Conservation (phyloP, 2,797 vertebrate species). For the Alectoris magna region DNA sequence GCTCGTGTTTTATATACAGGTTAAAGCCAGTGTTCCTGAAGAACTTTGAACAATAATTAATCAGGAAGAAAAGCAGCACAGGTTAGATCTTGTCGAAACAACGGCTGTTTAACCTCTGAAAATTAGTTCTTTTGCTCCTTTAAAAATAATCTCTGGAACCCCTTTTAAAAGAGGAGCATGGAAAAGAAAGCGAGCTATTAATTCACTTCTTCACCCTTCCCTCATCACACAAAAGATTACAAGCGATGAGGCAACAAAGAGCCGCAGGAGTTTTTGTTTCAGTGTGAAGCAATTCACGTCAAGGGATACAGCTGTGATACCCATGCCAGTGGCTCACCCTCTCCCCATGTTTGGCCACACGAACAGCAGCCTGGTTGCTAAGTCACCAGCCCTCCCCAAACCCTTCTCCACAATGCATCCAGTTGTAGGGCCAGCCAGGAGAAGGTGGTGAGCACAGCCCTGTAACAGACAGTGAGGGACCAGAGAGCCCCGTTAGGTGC, state of each 20-base stretch:
- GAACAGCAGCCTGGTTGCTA: neutral
- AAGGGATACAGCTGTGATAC: neutral
- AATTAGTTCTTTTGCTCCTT: neutral
- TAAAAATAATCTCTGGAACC: neutral
- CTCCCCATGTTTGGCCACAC: fast-evolving
- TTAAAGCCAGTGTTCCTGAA: neutral
- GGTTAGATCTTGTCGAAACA: neutral
- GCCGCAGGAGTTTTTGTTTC: neutral
- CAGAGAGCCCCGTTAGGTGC: neutral
- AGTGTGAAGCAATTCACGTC: neutral
- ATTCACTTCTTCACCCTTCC: neutral
- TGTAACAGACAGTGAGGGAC: neutral
- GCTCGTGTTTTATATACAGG: neutral
- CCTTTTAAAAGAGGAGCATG: neutral
- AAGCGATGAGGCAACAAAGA: neutral
- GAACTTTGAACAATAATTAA: neutral
- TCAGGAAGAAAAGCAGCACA: neutral
- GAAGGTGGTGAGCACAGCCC: neutral
- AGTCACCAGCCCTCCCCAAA: neutral
- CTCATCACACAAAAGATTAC: neutral
- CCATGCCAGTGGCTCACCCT: neutral
- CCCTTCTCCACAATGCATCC: neutral
- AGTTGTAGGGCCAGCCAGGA: neutral
- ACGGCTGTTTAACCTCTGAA: neutral
- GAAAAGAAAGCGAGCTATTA: neutral